Conservation (phyloP, 2,113 vertebrate species). For the Trogon melanurus region DNA sequence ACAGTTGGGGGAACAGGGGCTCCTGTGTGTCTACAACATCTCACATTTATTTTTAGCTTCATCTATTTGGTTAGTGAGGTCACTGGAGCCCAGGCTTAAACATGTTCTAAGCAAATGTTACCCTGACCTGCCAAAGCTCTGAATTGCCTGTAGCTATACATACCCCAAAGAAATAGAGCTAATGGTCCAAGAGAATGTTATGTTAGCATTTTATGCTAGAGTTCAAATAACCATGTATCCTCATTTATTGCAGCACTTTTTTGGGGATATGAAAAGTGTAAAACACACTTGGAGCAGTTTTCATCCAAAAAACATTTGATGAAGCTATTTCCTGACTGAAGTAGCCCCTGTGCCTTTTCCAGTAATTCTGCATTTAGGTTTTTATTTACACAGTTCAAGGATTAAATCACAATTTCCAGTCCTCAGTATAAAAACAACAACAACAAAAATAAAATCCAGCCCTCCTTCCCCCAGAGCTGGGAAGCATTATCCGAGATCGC, state of each 20-base stretch:
- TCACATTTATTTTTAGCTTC: slow-evolving; percentile 72
- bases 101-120: slow-evolving; percentile 65
- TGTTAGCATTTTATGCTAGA: slow-evolving; percentile 5
- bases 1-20: slow-evolving; percentile 26
- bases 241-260: slow-evolving; percentile 10
- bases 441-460: neutral
- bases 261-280: neutral
- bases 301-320: neutral
- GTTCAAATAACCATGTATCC: slow-evolving; percentile 16
- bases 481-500: neutral
- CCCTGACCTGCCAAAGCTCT: slow-evolving; percentile 62
- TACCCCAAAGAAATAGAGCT: slow-evolving; percentile 5
- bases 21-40: slow-evolving; percentile 62
- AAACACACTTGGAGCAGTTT: neutral
- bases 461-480: neutral
- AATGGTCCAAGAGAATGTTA: neutral
- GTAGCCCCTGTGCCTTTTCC: neutral
- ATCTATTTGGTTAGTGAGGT: slow-evolving; percentile 68
- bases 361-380: slow-evolving; percentile 40
- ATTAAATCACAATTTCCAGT: slow-evolving; percentile 55
- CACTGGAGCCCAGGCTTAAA: slow-evolving; percentile 57
- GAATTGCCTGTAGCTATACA: neutral
- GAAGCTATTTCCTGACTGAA: slow-evolving; percentile 19
- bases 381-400: slow-evolving; percentile 34
- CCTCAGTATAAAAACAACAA: neutral